Conservation (phyloP, 2,797 vertebrate species). For the Thamnophis elegans region DNA sequence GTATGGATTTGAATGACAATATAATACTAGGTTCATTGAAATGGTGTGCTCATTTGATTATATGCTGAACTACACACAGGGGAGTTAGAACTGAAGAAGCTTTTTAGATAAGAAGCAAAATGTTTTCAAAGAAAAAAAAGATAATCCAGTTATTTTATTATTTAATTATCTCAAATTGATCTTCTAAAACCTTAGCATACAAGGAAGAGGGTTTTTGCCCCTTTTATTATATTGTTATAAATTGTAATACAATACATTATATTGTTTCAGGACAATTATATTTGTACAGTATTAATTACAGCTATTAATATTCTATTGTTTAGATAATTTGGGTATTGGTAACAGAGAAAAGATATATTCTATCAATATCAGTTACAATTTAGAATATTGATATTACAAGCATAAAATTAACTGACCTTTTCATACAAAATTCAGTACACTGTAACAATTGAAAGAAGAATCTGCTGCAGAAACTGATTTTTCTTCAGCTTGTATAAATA, state of each 20-base stretch:
- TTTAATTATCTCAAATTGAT: background rate
- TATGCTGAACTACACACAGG: background rate
- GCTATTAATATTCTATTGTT: background rate
- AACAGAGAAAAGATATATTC: background rate
- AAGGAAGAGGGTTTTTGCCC: background rate
- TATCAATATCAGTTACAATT: background rate
- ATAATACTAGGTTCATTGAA: background rate
- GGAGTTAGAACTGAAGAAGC: background rate
- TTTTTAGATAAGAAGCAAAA: background rate
- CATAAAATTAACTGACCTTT: background rate
- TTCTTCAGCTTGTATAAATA: background rate
- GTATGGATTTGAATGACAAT: background rate
- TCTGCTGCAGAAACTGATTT: background rate
- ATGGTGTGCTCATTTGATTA: background rate
- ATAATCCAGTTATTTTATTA: background rate
- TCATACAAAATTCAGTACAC: background rate
- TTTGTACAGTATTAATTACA: background rate
- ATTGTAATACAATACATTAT: background rate
- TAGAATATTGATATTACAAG: background rate
- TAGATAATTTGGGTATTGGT: background rate
- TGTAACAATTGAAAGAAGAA: background rate
- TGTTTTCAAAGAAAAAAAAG: background rate
- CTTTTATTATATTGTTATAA: background rate
- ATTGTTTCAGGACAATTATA: background rate
- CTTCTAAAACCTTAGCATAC: background rate